Conservation (phyloP, 2,113 vertebrate genomes). For the Ornithorhynchus anatinus region DNA sequence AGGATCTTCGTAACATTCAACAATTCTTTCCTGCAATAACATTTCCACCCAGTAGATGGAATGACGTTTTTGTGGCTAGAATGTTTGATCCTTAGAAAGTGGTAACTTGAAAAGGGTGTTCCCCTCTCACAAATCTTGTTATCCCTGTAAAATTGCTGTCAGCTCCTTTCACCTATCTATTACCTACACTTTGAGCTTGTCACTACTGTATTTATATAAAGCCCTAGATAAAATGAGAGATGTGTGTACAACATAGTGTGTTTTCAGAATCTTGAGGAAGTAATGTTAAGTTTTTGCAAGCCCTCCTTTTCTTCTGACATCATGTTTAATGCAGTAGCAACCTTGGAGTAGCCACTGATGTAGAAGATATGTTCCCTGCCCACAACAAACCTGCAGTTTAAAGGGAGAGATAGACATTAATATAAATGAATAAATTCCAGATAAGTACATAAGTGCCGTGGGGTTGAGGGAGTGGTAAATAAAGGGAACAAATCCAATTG, state of each 20-base stretch:
- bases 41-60: constrained; percentile 35
- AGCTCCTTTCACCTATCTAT: constrained; percentile 45
- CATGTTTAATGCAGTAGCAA: constrained; percentile 37
- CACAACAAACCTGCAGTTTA: too few relatives aligned
- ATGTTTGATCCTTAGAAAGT: constrained; percentile 38
- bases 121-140: constrained; percentile 50
- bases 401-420: too few relatives aligned
- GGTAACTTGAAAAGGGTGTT: constrained; percentile 46
- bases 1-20: constrained; percentile 15
- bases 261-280: constrained; percentile 37
- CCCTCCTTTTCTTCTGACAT: constrained; percentile 26
- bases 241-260: constrained; percentile 7
- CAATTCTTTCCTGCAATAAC: constrained; percentile 29
- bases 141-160: constrained; percentile 36
- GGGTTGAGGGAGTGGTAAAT: too few relatives aligned
- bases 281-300: constrained; percentile 37
- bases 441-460: too few relatives aligned
- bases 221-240: constrained; percentile 33
- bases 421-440: too few relatives aligned
- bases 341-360: not conserved
- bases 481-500: too few relatives aligned
- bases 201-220: constrained; percentile 49
- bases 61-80: constrained; percentile 37
- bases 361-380: too few relatives aligned
- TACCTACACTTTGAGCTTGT: constrained; percentile 40